Conservation (phyloP, 2,113 vertebrate species). For the Sapayoa aenigma region DNA sequence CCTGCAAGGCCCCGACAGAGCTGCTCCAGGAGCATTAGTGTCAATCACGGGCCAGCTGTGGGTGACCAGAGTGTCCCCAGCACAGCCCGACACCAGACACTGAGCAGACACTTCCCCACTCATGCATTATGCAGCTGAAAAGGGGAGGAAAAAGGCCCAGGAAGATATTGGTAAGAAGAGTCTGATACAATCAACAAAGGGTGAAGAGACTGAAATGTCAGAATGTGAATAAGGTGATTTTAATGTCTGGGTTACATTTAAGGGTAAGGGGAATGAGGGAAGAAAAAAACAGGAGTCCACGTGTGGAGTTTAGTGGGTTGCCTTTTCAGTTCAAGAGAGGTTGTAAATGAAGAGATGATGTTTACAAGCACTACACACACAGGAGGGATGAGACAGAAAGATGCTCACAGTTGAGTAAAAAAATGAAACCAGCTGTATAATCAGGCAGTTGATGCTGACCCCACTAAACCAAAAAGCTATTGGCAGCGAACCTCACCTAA, state of each 20-base stretch:
- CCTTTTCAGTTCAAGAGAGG: not conserved
- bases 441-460: constrained; percentile 21
- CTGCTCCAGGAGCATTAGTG: not conserved
- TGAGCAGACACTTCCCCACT: not conserved
- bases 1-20: not conserved
- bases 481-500: not conserved
- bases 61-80: not conserved
- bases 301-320: not conserved
- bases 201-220: constrained; percentile 59
- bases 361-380: not conserved
- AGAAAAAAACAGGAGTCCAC: not conserved
- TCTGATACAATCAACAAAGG: constrained; percentile 21
- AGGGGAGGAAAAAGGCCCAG: constrained; percentile 12
- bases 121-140: constrained; percentile 50
- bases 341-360: not conserved
- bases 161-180: not conserved
- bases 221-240: constrained; percentile 44
- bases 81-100: not conserved
- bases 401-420: not conserved
- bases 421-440: not conserved
- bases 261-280: not conserved
- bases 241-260: constrained; percentile 11
- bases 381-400: not conserved
- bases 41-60: not conserved
- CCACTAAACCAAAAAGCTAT: not conserved